Percentiles rank a stretch among this genome's conserved stretches.
phyloP scores from a whole-genome alignment of 1,140 invertebrate genomes.

The Muscidifurax raptorellus region DNA sequence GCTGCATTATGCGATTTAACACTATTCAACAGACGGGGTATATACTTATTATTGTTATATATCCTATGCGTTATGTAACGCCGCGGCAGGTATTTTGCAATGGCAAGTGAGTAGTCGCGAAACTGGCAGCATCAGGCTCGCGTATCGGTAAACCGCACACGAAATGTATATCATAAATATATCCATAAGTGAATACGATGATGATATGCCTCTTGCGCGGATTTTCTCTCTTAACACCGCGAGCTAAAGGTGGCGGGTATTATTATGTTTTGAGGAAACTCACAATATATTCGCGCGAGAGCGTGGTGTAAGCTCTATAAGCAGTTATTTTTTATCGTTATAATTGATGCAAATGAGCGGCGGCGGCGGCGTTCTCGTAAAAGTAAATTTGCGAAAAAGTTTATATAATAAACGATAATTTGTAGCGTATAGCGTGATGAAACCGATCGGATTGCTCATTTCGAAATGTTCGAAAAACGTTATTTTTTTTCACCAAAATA shows the following conservation, averaged over 20 bases:
- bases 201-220: conserved; percentile 5
- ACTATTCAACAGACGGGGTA: background rate
- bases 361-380: background rate
- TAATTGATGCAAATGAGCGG: background rate
- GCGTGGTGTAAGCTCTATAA: background rate
- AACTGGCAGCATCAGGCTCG: no score
- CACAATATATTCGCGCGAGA: background rate
- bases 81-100: conserved; percentile 3
- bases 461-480: background rate
- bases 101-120: background rate
- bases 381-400: background rate
- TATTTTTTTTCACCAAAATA: no score
- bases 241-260: no score
- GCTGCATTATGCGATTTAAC: conserved; percentile 12
- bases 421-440: background rate
- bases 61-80: background rate
- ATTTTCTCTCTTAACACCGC: background rate
- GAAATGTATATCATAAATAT: conserved; percentile 26
- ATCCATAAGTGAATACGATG: conserved; percentile 4
- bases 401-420: background rate
- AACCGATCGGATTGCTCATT: background rate
- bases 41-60: background rate
- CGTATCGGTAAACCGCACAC: conserved; percentile 35
- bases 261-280: background rate
- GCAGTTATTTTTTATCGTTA: background rate